Conservation (phyloP, 2,888 invertebrate species). For the Xestia rhomboidea region DNA sequence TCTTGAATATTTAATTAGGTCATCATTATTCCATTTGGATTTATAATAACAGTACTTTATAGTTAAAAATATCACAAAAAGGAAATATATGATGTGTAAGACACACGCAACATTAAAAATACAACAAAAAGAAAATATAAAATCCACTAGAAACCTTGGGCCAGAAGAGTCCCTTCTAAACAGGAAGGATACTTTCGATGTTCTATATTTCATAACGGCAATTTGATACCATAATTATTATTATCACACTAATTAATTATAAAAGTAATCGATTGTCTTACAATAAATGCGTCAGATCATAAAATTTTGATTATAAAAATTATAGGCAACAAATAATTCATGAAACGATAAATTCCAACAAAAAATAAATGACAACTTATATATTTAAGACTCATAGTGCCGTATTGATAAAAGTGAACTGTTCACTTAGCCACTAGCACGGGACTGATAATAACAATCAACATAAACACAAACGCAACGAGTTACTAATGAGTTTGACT, state of each 20-base stretch:
- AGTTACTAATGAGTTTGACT: conserved; percentile 89
- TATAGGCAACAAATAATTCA: conserved; percentile 89
- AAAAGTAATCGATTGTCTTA: conserved; percentile 91
- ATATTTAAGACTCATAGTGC: conserved; percentile 88
- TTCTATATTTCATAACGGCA: conserved; percentile 90
- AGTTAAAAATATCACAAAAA: conserved; percentile 91
- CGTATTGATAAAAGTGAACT: conserved; percentile 90
- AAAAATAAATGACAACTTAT: conserved; percentile 89
- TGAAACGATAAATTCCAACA: conserved; percentile 90
- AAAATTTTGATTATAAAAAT: conserved; percentile 90
- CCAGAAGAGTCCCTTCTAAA: conserved; percentile 90
- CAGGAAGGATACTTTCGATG: conserved; percentile 91
- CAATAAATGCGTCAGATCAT: conserved; percentile 91
- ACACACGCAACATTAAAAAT: conserved; percentile 91
- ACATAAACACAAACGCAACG: conserved; percentile 86
- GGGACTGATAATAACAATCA: conserved; percentile 82
- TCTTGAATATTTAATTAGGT: conserved; percentile 91
- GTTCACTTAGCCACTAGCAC: conserved; percentile 79
- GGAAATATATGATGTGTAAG: conserved; percentile 91
- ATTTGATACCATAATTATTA: conserved; percentile 89
- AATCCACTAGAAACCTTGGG: conserved; percentile 91
- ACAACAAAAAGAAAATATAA: conserved; percentile 90
- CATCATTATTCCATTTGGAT: conserved; percentile 90
- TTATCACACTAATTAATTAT: conserved; percentile 91
- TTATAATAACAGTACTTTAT: conserved; percentile 91